Evolutionary conservation across 2,113 vertebrate genomes (phyloP).

Genomic region (Argyrosomus japonicus): DNA sequence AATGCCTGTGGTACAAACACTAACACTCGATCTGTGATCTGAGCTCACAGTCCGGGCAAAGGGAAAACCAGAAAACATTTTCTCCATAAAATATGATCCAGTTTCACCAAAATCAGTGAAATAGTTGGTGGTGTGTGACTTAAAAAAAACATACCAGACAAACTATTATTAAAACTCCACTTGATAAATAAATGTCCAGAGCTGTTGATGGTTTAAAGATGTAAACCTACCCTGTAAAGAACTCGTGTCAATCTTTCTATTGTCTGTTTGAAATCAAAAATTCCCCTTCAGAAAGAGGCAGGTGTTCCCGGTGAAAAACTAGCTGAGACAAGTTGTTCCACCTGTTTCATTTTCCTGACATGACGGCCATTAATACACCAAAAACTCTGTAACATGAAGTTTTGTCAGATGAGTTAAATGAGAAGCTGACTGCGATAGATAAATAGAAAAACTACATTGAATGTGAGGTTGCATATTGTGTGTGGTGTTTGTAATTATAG

Average conservation of each 20-base stretch:
- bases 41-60: too few relatives aligned
- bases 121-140: too few relatives aligned
- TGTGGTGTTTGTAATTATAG: slow-evolving; percentile 82
- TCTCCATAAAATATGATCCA: too few relatives aligned
- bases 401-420: not conserved
- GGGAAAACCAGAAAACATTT: too few relatives aligned
- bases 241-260: not conserved
- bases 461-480: slow-evolving; percentile 52
- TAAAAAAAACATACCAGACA: too few relatives aligned
- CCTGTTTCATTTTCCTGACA: not conserved
- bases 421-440: slow-evolving; percentile 8
- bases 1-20: too few relatives aligned
- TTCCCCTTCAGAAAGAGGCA: not conserved
- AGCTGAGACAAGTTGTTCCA: not conserved
- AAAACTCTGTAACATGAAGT: not conserved
- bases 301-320: not conserved
- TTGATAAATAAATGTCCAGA: not conserved
- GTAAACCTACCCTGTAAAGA: not conserved
- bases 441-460: slow-evolving; percentile 1
- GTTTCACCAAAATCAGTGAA: too few relatives aligned
- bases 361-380: too few relatives aligned
- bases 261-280: not conserved
- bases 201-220: not conserved
- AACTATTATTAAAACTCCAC: not conserved
- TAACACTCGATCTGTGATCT: too few relatives aligned